Evolutionary conservation across 2,113 vertebrate genomes (phyloP), one percentile per base, ranked within the genome.

Genomic region (Circaetus cinerascens): DNA sequence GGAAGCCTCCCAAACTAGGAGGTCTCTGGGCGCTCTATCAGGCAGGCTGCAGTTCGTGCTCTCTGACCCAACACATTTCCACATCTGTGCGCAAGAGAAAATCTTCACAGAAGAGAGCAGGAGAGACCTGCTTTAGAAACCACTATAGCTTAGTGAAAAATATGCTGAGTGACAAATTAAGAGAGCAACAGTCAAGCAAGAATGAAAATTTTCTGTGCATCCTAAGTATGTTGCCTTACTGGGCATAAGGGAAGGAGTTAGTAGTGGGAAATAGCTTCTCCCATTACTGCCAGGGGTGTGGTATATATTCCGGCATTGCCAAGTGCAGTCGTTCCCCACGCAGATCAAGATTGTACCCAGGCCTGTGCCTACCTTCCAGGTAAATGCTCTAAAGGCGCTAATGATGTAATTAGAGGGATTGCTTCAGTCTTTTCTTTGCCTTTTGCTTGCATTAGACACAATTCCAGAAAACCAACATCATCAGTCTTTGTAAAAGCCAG

Each of bases 31-130:
- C 2, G 5, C 4, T 40, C 18, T 46, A 1, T 32, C 16, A 23
- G 29, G 12, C 2, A 2, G 22, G n/a, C 30, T 78, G 66, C 38
- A 43, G 30, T 17, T 74, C 34, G 8, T 1, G 1, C 2, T 50
- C 23, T 89, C 51, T 63, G 60, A 30, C 51, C 46, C 14, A 34
- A 34, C 1, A 15, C 15, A 32, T 88, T 83, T 73, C 63, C 63
- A 48, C 23, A 59, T 19, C 38, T 56, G 3, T 48, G 13, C 43
- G 12, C 5, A 43, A 43, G 15, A 80, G 16, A 74, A 90, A 74
- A 71, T 19, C 17, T 62, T 84, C 38, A 51, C 36, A 59, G 38
- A 86, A 69, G 32, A 66, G 27, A 77, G 9, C 18, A 43, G 21
- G 9, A 67, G 34, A 77, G 41, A 67, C 26, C 10, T 46, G 11